Percentiles rank a stretch among this genome's conserved stretches.
Conservation (phyloP, 2,888 invertebrate genomes). For the Teleiodes luculella region DNA sequence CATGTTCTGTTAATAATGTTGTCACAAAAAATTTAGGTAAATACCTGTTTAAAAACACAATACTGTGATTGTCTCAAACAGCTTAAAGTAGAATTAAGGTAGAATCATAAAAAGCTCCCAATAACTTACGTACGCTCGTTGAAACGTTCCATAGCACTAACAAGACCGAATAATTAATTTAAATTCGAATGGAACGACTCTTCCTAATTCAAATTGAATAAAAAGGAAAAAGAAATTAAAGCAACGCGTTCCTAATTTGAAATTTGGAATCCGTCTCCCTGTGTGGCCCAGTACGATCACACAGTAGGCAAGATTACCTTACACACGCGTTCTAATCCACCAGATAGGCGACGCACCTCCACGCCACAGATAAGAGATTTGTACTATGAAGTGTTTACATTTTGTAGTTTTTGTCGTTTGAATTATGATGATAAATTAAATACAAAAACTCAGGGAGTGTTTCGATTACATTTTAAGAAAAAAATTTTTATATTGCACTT, state of each 20-base stretch:
- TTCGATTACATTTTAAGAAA: no score
- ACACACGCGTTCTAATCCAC: constrained; percentile 5
- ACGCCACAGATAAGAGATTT: background rate
- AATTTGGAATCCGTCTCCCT: constrained; percentile 7
- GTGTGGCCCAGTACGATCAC: constrained; percentile 2
- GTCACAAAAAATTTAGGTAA: no score
- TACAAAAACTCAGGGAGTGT: no score
- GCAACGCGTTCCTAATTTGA: constrained; percentile 7
- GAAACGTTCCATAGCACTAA: background rate
- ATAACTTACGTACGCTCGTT: no score
- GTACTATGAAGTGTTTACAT: background rate
- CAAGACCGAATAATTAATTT: background rate
- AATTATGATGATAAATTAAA: no score
- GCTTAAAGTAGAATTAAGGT: no score
- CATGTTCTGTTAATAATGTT: no score
- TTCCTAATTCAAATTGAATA: background rate
- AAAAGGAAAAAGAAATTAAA: constrained; percentile 1
- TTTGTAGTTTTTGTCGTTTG: background rate
- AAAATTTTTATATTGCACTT: background rate
- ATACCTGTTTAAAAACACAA: no score
- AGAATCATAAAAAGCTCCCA: no score
- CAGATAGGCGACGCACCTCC: background rate
- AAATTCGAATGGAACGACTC: background rate
- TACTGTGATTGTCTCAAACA: no score
- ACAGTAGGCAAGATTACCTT: constrained; percentile 5